These are phyloP conservation scores for Hydraecia micacea DNA, from an alignment of 2,888 invertebrate genomes.

Conservation along the genomic window DNA sequence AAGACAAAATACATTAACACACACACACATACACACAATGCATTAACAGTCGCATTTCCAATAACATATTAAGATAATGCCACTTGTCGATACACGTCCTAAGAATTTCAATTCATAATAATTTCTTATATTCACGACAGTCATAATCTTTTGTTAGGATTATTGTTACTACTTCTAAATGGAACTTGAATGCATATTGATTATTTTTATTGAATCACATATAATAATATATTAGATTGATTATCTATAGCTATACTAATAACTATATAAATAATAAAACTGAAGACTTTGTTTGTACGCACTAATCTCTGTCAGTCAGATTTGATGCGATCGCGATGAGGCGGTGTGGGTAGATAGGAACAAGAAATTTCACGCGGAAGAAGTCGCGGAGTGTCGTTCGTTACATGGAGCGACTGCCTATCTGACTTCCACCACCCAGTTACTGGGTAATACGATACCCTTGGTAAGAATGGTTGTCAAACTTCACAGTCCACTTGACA, in stretches of 20 bases:
- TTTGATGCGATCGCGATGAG: too few relatives aligned
- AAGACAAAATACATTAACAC: background rate
- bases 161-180: background rate
- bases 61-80: background rate
- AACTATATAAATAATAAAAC: background rate
- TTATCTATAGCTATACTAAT: background rate
- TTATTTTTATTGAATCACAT: background rate
- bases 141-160: background rate
- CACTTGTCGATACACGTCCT: background rate
- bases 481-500: background rate
- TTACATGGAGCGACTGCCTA: background rate
- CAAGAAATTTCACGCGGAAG: too few relatives aligned
- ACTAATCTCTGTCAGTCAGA: too few relatives aligned
- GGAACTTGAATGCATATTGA: background rate
- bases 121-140: background rate
- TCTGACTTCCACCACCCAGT: too few relatives aligned
- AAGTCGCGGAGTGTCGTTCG: background rate
- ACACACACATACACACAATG: background rate
- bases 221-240: background rate
- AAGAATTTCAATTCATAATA: conserved; percentile 17
- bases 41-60: conserved; percentile 1
- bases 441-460: too few relatives aligned
- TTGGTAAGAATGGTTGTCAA: background rate
- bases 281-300: background rate
- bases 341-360: too few relatives aligned